Conservation (phyloP, 2,888 invertebrate species). For the Pachydiplax longipennis region DNA sequence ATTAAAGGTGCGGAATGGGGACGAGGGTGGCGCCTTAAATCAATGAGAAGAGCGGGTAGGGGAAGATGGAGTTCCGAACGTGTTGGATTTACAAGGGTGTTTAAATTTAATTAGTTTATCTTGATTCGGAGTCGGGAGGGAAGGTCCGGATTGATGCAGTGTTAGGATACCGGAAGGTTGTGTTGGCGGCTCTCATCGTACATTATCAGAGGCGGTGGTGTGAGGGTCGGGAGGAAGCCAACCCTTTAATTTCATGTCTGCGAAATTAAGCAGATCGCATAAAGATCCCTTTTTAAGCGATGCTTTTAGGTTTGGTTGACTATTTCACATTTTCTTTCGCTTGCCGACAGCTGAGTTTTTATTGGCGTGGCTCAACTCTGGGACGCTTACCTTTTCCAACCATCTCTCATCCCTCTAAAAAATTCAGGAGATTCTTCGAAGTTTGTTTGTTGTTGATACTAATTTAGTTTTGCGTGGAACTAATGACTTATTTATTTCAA, state of each 20-base stretch:
- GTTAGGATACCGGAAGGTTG: not conserved
- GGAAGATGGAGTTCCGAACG: not conserved
- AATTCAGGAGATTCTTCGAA: too few species aligned
- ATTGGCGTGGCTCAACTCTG: too few species aligned
- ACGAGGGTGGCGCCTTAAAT: not conserved
- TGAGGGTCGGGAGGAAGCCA: not conserved
- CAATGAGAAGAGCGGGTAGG: not conserved
- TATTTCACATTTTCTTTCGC: not conserved
- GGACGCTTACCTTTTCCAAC: too few species aligned
- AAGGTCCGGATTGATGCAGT: constrained; percentile 4
- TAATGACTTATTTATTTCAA: too few species aligned
- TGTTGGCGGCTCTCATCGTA: not conserved
- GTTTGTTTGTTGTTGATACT: too few species aligned
- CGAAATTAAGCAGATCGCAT: not conserved
- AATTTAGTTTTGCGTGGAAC: too few species aligned
- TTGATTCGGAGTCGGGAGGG: not conserved
- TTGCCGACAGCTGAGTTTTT: not conserved
- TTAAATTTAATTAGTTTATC: constrained; percentile 34
- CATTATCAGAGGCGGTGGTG: not conserved
- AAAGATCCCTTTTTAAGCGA: not conserved
- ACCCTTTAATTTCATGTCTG: not conserved
- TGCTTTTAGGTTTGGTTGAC: not conserved
- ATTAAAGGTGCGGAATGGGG: not conserved
- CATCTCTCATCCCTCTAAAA: too few species aligned
- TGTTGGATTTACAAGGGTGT: constrained; percentile 15